Percentiles rank a stretch among this genome's conserved stretches.
phyloP scores from a whole-genome alignment of 1,140 invertebrate genomes.

The Xylocopa sonorina region DNA sequence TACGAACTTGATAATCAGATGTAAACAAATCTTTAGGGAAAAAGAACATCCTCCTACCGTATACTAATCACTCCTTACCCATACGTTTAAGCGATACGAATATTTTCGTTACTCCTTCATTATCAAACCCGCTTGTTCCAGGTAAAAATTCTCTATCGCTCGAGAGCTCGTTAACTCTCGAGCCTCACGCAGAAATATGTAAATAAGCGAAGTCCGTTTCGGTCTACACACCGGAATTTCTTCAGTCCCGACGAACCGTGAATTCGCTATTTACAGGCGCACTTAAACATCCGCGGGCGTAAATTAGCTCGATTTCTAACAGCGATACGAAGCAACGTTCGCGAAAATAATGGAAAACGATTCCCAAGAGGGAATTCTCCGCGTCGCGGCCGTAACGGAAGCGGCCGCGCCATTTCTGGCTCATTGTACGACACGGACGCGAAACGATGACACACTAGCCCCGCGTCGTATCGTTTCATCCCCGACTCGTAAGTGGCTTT shows the following conservation, averaged over 20 bases:
- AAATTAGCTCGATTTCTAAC: no score
- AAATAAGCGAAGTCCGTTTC: not conserved
- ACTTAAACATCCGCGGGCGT: not conserved
- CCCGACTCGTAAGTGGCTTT: constrained; percentile 42
- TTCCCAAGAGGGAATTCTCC: not conserved
- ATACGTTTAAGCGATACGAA: not conserved
- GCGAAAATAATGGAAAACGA: constrained; percentile 11
- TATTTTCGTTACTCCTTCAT: not conserved
- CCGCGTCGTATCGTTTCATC: constrained; percentile 6
- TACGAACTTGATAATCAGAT: no score
- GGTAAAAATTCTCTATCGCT: not conserved
- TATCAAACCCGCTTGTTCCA: no score
- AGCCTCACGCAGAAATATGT: not conserved
- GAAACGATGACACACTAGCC: constrained; percentile 39
- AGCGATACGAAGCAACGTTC: no score
- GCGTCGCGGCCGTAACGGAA: not conserved
- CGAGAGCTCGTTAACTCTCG: not conserved
- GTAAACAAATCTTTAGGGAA: no score
- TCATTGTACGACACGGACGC: not conserved
- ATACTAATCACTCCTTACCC: no score
- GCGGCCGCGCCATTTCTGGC: not conserved
- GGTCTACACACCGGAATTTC: not conserved
- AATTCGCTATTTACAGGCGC: no score
- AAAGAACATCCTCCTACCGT: no score
- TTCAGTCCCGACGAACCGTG: not conserved